Percentiles rank a stretch among this genome's conserved stretches.
Conservation (phyloP, 2,888 invertebrate species). For the Coremacera marginata region DNA sequence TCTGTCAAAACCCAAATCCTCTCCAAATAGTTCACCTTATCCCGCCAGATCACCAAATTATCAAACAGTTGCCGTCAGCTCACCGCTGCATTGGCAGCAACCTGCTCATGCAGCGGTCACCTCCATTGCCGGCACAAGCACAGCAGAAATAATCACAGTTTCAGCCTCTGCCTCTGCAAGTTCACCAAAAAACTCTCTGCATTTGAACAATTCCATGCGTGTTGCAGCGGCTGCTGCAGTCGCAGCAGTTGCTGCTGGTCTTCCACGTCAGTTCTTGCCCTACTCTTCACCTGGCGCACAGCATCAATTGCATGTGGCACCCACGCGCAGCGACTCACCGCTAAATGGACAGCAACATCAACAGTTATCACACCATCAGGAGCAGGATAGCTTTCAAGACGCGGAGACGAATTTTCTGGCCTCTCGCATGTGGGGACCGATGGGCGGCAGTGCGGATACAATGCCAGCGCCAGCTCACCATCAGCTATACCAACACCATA, state of each 20-base stretch:
- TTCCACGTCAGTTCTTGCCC: slow-evolving; percentile 41
- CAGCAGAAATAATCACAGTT: neutral
- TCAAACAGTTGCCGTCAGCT: slow-evolving; percentile 46
- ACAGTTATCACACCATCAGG: slow-evolving; percentile 63
- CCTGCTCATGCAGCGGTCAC: slow-evolving; percentile 13
- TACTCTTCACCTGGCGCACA: slow-evolving; percentile 29
- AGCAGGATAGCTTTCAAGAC: slow-evolving; percentile 71
- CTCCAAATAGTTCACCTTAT: slow-evolving; percentile 71
- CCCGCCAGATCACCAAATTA: slow-evolving; percentile 54
- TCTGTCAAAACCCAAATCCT: slow-evolving; percentile 86
- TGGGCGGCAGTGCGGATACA: slow-evolving; percentile 44
- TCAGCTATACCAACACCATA: slow-evolving; percentile 26
- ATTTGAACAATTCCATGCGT: slow-evolving; percentile 52
- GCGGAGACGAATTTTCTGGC: slow-evolving; percentile 71
- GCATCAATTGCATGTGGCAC: slow-evolving; percentile 21
- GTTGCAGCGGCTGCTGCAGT: slow-evolving; percentile 41
- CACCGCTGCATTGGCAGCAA: slow-evolving; percentile 53
- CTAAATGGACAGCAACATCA: slow-evolving; percentile 63
- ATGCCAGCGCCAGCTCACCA: slow-evolving; percentile 32
- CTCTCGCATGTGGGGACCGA: slow-evolving; percentile 69
- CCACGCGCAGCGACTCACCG: slow-evolving; percentile 41
- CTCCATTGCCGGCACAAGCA: neutral
- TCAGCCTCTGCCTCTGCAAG: neutral
- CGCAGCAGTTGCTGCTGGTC: slow-evolving; percentile 41
- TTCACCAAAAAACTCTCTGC: slow-evolving; percentile 42